Base-by-base conservation (phyloP, 2,113 vertebrate genomes). In the Canis aureus region DNA sequence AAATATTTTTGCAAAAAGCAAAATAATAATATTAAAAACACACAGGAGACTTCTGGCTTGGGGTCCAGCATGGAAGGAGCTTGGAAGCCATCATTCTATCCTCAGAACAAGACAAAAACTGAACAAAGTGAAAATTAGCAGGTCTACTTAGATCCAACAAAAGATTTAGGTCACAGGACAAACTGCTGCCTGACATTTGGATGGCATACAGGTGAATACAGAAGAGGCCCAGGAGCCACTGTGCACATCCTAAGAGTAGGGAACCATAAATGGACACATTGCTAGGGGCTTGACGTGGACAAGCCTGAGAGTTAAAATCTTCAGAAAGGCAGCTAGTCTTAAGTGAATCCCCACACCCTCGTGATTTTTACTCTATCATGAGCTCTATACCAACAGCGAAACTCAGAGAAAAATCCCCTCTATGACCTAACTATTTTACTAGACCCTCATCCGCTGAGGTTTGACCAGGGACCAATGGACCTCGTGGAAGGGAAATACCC, bases 21-120 rank as follows among this genome's bases (percentile, higher is more conserved):
- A 94, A n/a, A 57, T 83, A 57, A 92, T 10, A 59, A 23, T 22
- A 96, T 78, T 76, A 69, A 88, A 87, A 97, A 71, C 2, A 53
- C 5, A 71, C 38, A 55, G 9, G 29, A 55, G 43, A 49, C 6
- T 82, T 92, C n/a, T n/a, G n/a, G 8, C 66, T 78, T 87, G 32
- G 59, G 49, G 22, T 53, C 32, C 12, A 76, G 32, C 25, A 29
- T 22, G 17, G 17, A 59, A 66, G 32, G 59, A 62, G 10, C 22
- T 97, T 49, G 6, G 49, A 90, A 86, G 11, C 53, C n/a, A 71
- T 67, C 27, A 51, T 22, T 87, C 22, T 22, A 69, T 67, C 43
- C 32, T 90, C n/a, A 88, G 6, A 71, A 32, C 12, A 60, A 67
- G 32, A 59, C 25, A 90, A 89, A 84, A 53, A 25, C 8, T 82